Evolutionary conservation across 1,140 invertebrate species (phyloP), one percentile per base, ranked within the genome.

Genomic region (honey bee (Apis mellifera)): DNA sequence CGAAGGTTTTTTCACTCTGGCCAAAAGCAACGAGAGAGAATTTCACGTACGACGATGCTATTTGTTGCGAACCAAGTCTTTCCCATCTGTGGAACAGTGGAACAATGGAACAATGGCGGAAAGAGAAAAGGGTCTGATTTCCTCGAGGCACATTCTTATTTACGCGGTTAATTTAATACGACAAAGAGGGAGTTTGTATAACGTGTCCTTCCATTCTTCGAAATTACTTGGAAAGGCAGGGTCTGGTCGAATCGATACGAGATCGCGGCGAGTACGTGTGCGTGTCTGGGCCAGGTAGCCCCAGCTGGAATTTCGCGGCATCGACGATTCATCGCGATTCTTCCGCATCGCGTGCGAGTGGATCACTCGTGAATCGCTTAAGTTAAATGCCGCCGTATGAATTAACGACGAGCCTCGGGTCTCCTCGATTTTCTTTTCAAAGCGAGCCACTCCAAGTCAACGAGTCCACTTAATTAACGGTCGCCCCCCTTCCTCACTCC

Each of bases 381-480:
- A 32, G 13, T 23, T n/a, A 32, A 66, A 82, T 50, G 60, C 54
- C 64, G 32, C 62, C 48, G 42, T 68, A 76, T 54, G 77, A 59
- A 79, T 79, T 79, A 72, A 48, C 52, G 62, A 42, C 62, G 23
- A 70, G 62, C 17, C 54, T n/a, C n/a, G 23, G 52, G 54, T 66
- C 71, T 60, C 55, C 64, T 70, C 78, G 57, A 32, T 42, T 64
- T 66, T 71, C 76, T 75, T 74, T 84, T 59, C 64, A 65, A 69
- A 23, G 17, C 42, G 13, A 23, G 15, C 7, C 64, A 66, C 86
- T 83, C 32, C 70, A 50, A 74, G 23, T 23, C 21, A 74, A 80
- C 66, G 64, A 85, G 77, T 57, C 77, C 84, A 54, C 86, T 88
- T 88, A 85, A 88, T 88, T 88, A 88, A 85, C 78, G 80, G 50